A percentile compares a stretch with the other conserved stretches of the same genome.
Evolutionary conservation across 2,797 vertebrate species (phyloP).

Genomic region (Threskiornis aethiopicus): DNA sequence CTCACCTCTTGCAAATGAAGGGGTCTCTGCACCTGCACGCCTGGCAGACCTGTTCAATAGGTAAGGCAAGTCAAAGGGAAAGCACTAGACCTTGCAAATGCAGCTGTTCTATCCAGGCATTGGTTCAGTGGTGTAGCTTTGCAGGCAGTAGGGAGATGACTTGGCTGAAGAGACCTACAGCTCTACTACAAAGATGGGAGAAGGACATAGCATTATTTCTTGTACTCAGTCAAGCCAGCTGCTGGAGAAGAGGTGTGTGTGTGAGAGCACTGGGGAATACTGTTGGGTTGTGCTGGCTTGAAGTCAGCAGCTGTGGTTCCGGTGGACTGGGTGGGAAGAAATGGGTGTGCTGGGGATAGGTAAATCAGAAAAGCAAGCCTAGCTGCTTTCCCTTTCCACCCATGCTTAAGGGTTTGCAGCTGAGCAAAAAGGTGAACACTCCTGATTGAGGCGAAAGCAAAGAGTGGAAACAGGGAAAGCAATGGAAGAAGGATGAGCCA

Average conservation of each 20-base stretch:
- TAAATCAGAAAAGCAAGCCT: neutral
- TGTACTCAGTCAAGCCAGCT: neutral
- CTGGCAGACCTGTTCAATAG: neutral
- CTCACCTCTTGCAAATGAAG: slow-evolving; percentile 17
- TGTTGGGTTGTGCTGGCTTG: neutral
- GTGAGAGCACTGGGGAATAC: neutral
- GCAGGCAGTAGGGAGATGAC: neutral
- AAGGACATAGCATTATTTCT: neutral
- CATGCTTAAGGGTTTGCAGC: neutral
- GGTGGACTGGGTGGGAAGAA: neutral
- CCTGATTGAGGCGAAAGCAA: neutral
- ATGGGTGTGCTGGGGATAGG: neutral
- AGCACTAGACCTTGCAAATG: neutral
- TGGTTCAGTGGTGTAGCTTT: neutral
- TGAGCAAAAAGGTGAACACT: neutral
- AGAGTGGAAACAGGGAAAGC: neutral
- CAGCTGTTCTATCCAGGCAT: neutral
- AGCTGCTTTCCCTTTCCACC: neutral
- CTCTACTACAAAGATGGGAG: neutral
- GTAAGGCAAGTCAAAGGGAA: neutral
- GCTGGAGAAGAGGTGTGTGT: neutral
- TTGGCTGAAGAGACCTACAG: neutral
- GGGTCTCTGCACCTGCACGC: neutral
- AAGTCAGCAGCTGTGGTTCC: neutral
- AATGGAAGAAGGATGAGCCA: neutral